A percentile compares a stretch with the other conserved stretches of the same genome.
These are phyloP conservation scores for Exocentrus adspersus DNA, from an alignment of 2,888 invertebrate species.

Conservation along the genomic window DNA sequence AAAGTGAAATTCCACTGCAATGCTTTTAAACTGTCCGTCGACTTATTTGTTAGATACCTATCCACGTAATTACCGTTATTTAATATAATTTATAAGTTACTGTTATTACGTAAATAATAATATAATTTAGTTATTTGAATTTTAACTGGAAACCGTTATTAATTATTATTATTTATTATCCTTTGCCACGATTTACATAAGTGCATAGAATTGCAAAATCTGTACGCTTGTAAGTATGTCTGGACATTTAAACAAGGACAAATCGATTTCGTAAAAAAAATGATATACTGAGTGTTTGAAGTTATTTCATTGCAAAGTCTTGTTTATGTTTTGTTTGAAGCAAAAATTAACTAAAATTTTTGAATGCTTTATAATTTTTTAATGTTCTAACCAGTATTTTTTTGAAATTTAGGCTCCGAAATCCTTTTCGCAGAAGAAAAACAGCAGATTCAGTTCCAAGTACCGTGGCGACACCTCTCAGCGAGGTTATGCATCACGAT, in stretches of 20 bases:
- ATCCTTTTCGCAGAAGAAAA: conserved; percentile 62
- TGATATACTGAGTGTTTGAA: too few relatives aligned
- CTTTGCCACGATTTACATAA: background rate
- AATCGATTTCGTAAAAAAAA: too few relatives aligned
- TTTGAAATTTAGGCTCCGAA: conserved; percentile 46
- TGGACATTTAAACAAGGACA: too few relatives aligned
- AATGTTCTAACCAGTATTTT: too few relatives aligned
- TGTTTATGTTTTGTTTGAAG: too few relatives aligned
- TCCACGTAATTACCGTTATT: conserved; percentile 11
- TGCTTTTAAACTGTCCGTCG: background rate
- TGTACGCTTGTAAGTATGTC: background rate
- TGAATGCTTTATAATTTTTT: too few relatives aligned
- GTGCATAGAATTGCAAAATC: background rate
- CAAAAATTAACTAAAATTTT: too few relatives aligned
- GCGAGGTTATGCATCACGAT: conserved; percentile 61
- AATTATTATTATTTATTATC: background rate
- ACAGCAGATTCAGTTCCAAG: conserved; percentile 70
- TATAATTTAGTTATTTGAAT: conserved; percentile 9
- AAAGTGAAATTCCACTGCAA: background rate
- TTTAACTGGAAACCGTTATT: background rate
- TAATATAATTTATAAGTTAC: conserved; percentile 3
- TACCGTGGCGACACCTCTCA: conserved; percentile 63
- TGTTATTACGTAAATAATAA: conserved; percentile 13
- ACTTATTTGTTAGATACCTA: background rate
- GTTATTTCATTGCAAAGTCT: too few relatives aligned